phyloP scores from a whole-genome alignment of 64 coral and sea anemone genomes.

The Cladopsammia gracilis region DNA sequence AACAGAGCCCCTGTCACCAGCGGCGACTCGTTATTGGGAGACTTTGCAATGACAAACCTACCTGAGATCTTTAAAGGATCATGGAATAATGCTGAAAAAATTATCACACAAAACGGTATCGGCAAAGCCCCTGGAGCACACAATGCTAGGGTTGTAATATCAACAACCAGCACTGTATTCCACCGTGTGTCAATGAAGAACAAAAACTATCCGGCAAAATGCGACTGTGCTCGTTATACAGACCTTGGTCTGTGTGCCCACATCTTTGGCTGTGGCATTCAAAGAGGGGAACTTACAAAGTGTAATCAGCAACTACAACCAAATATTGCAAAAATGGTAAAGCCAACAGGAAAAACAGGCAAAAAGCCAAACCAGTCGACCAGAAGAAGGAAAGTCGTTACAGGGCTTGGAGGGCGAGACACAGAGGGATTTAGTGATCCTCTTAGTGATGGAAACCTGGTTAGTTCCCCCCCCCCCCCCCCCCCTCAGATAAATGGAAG shows the following conservation, averaged over 20 bases:
- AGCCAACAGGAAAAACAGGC: not conserved
- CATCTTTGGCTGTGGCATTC: constrained; percentile 27
- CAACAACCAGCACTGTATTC: not conserved
- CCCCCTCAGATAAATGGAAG: not conserved
- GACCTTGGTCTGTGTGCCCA: constrained; percentile 16
- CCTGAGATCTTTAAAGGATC: constrained; percentile 35
- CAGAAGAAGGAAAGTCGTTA: not conserved
- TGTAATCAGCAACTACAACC: not conserved
- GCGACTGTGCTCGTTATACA: constrained; percentile 4
- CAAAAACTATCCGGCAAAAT: not conserved
- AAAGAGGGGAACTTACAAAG: not conserved
- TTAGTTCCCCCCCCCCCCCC: not conserved
- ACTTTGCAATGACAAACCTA: not conserved
- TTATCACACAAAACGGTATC: not conserved
- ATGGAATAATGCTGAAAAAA: constrained; percentile 35
- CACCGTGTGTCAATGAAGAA: not conserved
- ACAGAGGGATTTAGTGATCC: not conserved
- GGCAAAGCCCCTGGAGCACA: not conserved
- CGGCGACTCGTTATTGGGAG: not conserved
- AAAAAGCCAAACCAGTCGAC: constrained; percentile 42
- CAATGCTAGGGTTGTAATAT: not conserved
- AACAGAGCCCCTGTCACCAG: no score
- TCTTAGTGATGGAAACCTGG: not conserved
- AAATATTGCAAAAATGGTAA: constrained; percentile 3
- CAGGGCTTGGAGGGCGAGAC: not conserved